Base-by-base conservation (phyloP, 1,140 invertebrate species). In the Drosophila kanapiae region DNA sequence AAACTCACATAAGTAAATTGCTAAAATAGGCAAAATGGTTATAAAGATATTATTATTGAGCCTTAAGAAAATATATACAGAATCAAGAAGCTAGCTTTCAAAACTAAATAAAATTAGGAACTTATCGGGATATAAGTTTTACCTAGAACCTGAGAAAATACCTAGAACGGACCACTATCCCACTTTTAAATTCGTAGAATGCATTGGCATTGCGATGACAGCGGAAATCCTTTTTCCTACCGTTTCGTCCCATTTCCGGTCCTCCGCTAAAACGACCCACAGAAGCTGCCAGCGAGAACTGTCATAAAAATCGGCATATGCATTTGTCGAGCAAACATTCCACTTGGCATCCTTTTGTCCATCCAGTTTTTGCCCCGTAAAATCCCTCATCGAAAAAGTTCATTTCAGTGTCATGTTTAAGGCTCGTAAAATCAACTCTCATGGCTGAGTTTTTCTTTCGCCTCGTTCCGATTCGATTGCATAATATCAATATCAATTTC, bases 381-480 rank as follows among this genome's bases (percentile, higher is more conserved):
- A 61, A 61, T 38, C 40, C 29, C 14, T 43, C 35, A 40, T 35
- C 42, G 23, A 54, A 49, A 65, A 70, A 71, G 53, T 72, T 71
- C 37, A 72, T 58, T 68, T 77, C 35, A 48, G 47, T 86, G 74
- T 75, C 82, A 81, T 78, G 74, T 81, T 81, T 62, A 65, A 43
- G 54, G 64, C 56, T 47, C 82, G 68, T 85, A 74, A 81, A 80
- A 86, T 57, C 70, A 79, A 70, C 75, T 60, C 72, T 80, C 42
- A 43, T 54, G 70, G 40, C 23, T 40, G 35, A 56, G 60, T 56
- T 65, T 65, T 59, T 48, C 43, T n/a, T 6, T 31, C 47, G 42
- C 23, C 64, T 16, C 18, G 29, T 7, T 43, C 11, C 59, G 48
- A 38, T 43, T 37, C 59, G 59, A 71, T 75, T 75, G 70, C 71